Conservation (phyloP, 2,888 invertebrate genomes). For the Tubulanus polymorphus region DNA sequence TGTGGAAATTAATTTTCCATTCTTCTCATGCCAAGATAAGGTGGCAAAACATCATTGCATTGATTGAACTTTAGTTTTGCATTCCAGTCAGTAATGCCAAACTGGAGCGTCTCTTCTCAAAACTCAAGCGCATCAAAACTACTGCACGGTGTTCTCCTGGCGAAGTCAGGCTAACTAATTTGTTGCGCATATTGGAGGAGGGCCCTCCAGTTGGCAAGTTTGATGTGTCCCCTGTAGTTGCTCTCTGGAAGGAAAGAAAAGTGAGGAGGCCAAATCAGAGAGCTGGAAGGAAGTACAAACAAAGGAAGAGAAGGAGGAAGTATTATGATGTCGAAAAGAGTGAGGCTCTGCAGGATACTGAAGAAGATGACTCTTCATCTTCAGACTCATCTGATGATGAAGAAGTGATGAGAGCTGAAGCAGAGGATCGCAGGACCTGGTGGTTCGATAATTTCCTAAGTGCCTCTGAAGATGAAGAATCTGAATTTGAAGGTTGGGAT, state of each 20-base stretch:
- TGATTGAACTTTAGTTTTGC: neutral
- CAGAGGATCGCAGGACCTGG: no score
- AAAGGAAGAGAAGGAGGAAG: no score
- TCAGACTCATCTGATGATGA: neutral
- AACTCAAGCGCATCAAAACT: neutral
- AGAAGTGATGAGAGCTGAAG: neutral
- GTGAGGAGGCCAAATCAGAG: neutral
- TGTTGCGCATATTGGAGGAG: neutral
- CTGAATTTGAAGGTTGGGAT: neutral
- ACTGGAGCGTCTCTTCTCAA: constrained; percentile 6
- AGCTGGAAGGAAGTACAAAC: neutral
- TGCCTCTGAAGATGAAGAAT: neutral
- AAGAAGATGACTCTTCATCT: no score
- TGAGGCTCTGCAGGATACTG: no score
- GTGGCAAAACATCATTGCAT: neutral
- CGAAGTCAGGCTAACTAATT: neutral
- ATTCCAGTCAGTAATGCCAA: constrained; percentile 7
- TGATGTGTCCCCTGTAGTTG: neutral
- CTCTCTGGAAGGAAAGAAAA: neutral
- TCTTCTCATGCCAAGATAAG: neutral
- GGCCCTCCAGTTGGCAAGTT: neutral
- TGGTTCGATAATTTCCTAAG: neutral
- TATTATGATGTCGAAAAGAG: no score
- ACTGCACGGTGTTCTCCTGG: neutral
- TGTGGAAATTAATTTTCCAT: neutral